Evolutionary conservation across 1,140 invertebrate species (phyloP).

Genomic region (Euglossa dilemma): DNA sequence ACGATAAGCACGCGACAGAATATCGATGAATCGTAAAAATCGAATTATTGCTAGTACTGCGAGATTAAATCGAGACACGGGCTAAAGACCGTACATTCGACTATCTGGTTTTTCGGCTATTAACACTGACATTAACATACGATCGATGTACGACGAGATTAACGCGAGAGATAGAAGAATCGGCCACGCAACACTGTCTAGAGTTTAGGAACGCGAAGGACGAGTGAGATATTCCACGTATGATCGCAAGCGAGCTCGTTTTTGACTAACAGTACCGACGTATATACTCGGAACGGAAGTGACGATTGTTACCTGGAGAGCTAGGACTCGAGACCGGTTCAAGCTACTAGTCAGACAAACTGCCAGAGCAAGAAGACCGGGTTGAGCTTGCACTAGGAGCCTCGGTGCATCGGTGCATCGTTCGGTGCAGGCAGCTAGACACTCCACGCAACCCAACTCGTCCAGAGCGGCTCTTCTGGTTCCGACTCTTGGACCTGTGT

Average conservation of each 20-base stretch:
- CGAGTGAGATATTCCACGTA: too few species aligned
- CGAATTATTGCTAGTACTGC: background rate
- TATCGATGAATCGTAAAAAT: background rate
- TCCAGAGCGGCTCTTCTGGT: conserved; percentile 88
- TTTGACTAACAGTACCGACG: conserved; percentile 60
- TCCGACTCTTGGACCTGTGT: conserved; percentile 79
- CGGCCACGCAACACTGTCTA: background rate
- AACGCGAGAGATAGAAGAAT: background rate
- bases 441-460: conserved; percentile 94
- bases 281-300: conserved; percentile 48
- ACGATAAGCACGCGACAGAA: background rate
- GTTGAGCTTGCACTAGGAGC: conserved; percentile 88
- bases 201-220: background rate
- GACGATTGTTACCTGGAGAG: conserved; percentile 88
- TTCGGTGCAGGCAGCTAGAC: conserved; percentile 90
- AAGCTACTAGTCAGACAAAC: conserved; percentile 94
- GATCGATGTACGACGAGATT: background rate
- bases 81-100: too few species aligned
- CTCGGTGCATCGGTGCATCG: conserved; percentile 89
- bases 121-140: background rate
- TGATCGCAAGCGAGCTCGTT: background rate
- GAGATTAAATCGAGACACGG: background rate
- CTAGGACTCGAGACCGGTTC: conserved; percentile 90
- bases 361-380: conserved; percentile 92
- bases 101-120: background rate